Percentiles rank a stretch among this genome's conserved stretches.
Evolutionary conservation across 2,113 vertebrate genomes (phyloP).

Genomic region (Hippocampus abdominalis): DNA sequence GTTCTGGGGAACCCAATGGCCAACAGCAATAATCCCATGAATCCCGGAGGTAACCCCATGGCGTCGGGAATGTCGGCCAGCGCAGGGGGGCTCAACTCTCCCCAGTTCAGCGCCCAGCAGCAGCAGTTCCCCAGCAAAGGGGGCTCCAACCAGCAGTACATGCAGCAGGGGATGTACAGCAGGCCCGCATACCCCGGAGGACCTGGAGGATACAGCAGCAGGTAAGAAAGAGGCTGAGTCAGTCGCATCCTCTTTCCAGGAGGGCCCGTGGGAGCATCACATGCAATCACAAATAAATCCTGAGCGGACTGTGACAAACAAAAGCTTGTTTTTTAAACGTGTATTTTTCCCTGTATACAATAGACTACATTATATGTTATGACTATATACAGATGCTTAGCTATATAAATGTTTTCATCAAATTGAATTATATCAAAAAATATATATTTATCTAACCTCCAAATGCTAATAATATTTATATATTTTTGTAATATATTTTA

Average conservation of each 20-base stretch:
- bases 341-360: too few relatives aligned
- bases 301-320: neutral
- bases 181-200: conserved; percentile 90
- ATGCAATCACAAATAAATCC: neutral
- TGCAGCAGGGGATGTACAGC: conserved; percentile 95
- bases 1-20: conserved; percentile 97
- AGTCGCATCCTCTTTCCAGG: neutral
- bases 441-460: too few relatives aligned
- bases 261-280: neutral
- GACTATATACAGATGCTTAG: too few relatives aligned
- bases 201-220: conserved; percentile 86
- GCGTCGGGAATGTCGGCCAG: conserved; percentile 90
- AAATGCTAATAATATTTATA: too few relatives aligned
- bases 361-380: too few relatives aligned
- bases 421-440: too few relatives aligned
- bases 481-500: too few relatives aligned
- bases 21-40: conserved; percentile 97
- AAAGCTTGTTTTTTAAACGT: too few relatives aligned
- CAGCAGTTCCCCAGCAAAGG: conserved; percentile 94
- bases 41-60: conserved; percentile 93
- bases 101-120: conserved; percentile 93
- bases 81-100: conserved; percentile 89
- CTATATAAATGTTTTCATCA: too few relatives aligned
- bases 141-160: conserved; percentile 87
- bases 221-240: conserved; percentile 66